Evolutionary conservation across 2,888 invertebrate species (phyloP).

Genomic region (Aphidius colemani): DNA sequence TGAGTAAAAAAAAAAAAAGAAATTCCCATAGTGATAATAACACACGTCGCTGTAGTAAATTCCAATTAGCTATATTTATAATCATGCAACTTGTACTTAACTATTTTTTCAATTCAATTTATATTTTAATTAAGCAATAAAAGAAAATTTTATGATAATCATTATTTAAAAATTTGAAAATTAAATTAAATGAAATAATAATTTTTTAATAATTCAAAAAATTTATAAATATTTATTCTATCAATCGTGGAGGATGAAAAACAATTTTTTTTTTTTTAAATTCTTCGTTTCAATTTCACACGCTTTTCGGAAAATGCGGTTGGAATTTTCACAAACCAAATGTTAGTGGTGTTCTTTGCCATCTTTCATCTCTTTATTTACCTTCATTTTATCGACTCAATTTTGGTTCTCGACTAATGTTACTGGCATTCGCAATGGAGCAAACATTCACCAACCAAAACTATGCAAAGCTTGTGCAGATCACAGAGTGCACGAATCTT

Average conservation of each 20-base stretch:
- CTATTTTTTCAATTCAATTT: neutral
- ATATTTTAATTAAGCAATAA: neutral
- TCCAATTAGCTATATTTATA: too few species aligned
- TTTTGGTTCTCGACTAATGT: constrained; percentile 24
- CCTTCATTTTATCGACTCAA: too few species aligned
- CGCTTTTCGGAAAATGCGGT: constrained; percentile 16
- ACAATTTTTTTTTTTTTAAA: neutral
- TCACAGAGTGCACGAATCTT: constrained; percentile 18
- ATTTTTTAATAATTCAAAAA: too few species aligned
- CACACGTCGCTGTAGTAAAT: too few species aligned
- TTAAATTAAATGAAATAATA: too few species aligned
- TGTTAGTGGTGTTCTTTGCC: too few species aligned
- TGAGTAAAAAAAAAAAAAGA: neutral
- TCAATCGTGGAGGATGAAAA: too few species aligned
- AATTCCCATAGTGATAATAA: too few species aligned
- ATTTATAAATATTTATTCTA: too few species aligned
- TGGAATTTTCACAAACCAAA: constrained; percentile 1
- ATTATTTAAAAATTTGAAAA: too few species aligned
- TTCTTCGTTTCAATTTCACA: constrained; percentile 18
- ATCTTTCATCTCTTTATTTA: too few species aligned
- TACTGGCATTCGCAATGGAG: neutral
- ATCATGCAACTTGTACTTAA: neutral
- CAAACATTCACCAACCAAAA: constrained; percentile 15
- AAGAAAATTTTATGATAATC: too few species aligned
- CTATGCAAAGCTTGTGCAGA: constrained; percentile 24